Evolutionary conservation across 2,113 vertebrate species (phyloP), one percentile per base, ranked within the genome.

Genomic region (Caretta caretta): DNA sequence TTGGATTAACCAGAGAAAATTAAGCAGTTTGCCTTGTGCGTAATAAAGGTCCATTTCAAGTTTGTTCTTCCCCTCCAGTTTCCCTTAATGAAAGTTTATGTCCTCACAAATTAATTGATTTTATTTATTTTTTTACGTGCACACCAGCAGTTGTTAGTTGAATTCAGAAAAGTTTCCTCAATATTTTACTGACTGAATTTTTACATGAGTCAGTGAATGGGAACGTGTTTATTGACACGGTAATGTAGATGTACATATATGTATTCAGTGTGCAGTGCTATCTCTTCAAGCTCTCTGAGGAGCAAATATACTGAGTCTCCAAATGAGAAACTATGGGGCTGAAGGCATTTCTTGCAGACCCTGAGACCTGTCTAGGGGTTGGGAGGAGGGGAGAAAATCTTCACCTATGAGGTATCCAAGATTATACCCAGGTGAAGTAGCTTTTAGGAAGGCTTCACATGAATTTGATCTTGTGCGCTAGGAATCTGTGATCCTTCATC

Each of bases 41-140:
- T 93, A 97, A 97, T 95, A 96, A 98, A 97, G 96, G 50, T 48
- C 69, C 93, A 57, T 96, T 98, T 93, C 85, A 95, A 96, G 93
- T 92, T 96, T 90, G 95, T 89, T 94, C 96, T 95, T 97, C 90
- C 53, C 97, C 31, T 94, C 62, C 79, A 93, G 81, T 72, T 57
- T 65, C 42, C 57, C 79, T 96, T 79, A 91, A 56, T 92, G 80
- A 93, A 93, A 96, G 24, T 93, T 95, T 96, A 93, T 80, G 69
- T 90, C 57, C 24, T 84, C 24, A 82, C 83, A 78, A 87, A 96
- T 87, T 27, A 86, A 75, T 90, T 75, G 14, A 88, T 97, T 93
- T 91, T 88, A 91, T 88, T 88, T 85, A 54, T 20, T 57, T 80
- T 85, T 92, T 75, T 76, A 79, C 92, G 76, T 10, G 91, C 89